phyloP scores from a whole-genome alignment of 2,113 vertebrate species.

The Urocynchramus pylzowi region DNA sequence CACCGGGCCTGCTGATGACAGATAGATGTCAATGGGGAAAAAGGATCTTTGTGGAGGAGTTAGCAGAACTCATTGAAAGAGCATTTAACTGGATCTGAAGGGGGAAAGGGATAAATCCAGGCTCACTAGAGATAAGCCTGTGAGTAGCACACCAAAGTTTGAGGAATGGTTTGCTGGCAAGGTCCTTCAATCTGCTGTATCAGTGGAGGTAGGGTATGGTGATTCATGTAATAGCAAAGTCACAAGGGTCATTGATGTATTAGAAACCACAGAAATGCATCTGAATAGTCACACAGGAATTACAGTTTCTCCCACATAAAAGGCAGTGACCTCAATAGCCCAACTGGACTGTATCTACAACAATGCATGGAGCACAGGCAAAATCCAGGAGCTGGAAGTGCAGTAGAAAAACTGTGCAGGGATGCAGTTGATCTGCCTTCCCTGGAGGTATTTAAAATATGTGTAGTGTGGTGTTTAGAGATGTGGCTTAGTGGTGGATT shows the following conservation, averaged over 20 bases:
- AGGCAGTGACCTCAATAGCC: not conserved
- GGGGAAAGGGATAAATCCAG: not conserved
- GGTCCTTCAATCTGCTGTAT: not conserved
- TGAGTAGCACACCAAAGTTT: not conserved
- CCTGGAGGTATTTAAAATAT: not conserved
- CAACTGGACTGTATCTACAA: not conserved
- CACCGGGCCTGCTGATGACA: not conserved
- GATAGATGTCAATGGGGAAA: not conserved
- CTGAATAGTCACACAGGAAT: not conserved
- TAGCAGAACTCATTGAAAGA: not conserved
- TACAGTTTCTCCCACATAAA: not conserved
- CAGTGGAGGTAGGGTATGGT: not conserved
- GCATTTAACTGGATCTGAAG: not conserved
- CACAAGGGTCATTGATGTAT: too few species aligned
- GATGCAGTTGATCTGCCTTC: not conserved
- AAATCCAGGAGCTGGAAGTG: not conserved
- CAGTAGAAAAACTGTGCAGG: not conserved
- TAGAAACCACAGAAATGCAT: not conserved
- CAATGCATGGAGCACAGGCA: not conserved
- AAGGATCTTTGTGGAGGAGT: not conserved
- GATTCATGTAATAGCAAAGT: not conserved
- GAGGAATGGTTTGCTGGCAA: not conserved
- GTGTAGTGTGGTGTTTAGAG: not conserved
- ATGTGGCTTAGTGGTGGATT: not conserved
- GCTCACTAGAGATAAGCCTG: not conserved